A percentile compares a stretch with the other conserved stretches of the same genome.
These are phyloP conservation scores for Pangasianodon hypophthalmus DNA, from an alignment of 2,113 vertebrate species.

Conservation along the genomic window DNA sequence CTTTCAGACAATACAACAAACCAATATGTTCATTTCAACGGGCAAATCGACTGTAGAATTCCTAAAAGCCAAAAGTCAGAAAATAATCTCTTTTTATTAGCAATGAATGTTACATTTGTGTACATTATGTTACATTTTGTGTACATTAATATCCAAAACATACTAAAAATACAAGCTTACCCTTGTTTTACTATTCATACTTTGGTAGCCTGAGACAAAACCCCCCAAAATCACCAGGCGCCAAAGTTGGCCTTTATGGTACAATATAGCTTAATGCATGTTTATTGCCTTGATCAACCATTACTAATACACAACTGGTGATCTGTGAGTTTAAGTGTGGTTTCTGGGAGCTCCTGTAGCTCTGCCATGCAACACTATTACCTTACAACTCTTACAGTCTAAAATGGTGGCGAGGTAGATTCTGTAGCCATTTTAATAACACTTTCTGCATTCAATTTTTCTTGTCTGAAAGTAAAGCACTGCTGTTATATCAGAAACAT, in stretches of 20 bases:
- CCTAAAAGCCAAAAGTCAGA: not conserved
- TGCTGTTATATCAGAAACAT: not conserved
- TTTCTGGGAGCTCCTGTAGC: not conserved
- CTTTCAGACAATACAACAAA: conserved; percentile 12
- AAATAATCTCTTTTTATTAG: not conserved
- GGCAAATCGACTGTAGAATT: not conserved
- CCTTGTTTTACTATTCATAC: not conserved
- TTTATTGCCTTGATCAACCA: not conserved
- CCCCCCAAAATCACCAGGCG: not conserved
- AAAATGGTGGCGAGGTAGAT: not conserved
- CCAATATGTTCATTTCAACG: not conserved
- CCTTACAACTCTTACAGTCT: not conserved
- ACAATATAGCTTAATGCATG: not conserved
- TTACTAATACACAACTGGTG: not conserved
- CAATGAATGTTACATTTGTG: too few species aligned
- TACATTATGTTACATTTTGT: not conserved
- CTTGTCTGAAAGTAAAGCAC: not conserved
- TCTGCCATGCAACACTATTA: not conserved
- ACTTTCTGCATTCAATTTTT: not conserved
- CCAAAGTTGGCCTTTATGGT: not conserved
- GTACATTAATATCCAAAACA: not conserved
- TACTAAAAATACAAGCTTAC: not conserved
- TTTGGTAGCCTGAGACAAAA: not conserved
- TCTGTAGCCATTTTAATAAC: not conserved
- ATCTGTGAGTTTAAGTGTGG: not conserved